phyloP scores from a whole-genome alignment of 2,113 vertebrate species.

The Hippocampus abdominalis region DNA sequence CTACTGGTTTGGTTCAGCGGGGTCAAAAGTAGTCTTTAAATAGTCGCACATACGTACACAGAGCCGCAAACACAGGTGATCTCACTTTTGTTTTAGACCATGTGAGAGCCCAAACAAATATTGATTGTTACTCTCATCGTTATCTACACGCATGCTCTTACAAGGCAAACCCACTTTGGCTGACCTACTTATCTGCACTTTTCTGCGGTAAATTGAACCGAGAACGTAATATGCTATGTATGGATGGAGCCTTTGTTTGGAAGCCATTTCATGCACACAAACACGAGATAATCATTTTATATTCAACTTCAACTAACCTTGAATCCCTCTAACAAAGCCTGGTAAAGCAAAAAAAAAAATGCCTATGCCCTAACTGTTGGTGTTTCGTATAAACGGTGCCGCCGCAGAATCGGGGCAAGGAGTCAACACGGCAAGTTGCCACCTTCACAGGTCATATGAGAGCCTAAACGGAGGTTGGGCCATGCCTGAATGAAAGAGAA shows the following conservation, averaged over 20 bases:
- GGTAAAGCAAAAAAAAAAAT: no score
- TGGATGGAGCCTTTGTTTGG: not conserved
- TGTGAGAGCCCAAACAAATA: conserved; percentile 1
- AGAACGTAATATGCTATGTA: not conserved
- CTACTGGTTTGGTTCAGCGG: not conserved
- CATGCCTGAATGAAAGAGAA: no score
- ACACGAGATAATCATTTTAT: no score
- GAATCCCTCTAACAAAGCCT: no score
- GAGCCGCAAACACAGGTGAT: not conserved
- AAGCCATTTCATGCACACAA: not conserved
- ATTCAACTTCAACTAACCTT: no score
- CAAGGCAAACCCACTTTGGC: not conserved
- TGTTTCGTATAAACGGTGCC: no score
- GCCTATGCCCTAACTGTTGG: no score
- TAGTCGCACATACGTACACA: not conserved
- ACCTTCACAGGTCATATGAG: no score
- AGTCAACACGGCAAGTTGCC: no score
- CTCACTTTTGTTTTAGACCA: not conserved
- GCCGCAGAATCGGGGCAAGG: no score
- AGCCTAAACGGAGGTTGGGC: no score
- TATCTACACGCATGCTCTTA: not conserved
- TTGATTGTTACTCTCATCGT: not conserved
- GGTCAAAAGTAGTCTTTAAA: not conserved
- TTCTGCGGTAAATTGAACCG: not conserved
- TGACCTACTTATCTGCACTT: not conserved